Conservation (phyloP, 1,140 invertebrate species). For the Schmidtea mediterranea region DNA sequence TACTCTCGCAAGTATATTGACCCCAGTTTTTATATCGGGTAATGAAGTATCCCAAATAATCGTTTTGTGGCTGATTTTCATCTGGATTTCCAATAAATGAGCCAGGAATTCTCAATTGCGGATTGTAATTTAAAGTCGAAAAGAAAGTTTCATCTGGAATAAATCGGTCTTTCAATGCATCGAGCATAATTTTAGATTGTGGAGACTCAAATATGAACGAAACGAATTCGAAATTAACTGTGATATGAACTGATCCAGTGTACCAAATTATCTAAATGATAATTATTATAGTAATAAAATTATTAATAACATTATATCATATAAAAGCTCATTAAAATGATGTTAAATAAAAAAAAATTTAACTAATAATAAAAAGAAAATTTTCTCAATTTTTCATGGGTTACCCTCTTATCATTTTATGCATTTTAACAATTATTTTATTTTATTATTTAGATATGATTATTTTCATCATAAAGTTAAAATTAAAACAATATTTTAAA, state of each 20-base stretch:
- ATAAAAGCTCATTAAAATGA: too few species aligned
- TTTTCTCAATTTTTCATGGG: too few species aligned
- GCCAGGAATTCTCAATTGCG: conserved; percentile 8
- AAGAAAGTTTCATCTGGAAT: conserved; percentile 11
- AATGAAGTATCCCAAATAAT: too few species aligned
- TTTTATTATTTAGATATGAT: too few species aligned
- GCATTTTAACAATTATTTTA: too few species aligned
- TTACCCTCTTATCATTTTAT: too few species aligned
- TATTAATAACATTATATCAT: too few species aligned
- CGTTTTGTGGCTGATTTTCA: not conserved
- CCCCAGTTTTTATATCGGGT: conserved; percentile 2
- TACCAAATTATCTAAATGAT: not conserved
- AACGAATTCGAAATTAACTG: conserved; percentile 4
- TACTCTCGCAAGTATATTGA: not conserved
- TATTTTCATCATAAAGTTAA: too few species aligned
- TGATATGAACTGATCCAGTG: conserved; percentile 6
- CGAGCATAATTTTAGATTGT: conserved; percentile 1
- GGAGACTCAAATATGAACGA: conserved; percentile 5
- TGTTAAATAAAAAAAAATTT: too few species aligned
- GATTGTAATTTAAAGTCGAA: conserved; percentile 10
- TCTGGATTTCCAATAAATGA: conserved; percentile 3
- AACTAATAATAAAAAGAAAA: too few species aligned
- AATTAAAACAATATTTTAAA: too few species aligned
- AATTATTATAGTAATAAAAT: too few species aligned
- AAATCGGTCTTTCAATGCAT: not conserved